A percentile compares a stretch with the other conserved stretches of the same genome.
phyloP scores from a whole-genome alignment of 2,797 vertebrate genomes.

The Euthynnus affinis region DNA sequence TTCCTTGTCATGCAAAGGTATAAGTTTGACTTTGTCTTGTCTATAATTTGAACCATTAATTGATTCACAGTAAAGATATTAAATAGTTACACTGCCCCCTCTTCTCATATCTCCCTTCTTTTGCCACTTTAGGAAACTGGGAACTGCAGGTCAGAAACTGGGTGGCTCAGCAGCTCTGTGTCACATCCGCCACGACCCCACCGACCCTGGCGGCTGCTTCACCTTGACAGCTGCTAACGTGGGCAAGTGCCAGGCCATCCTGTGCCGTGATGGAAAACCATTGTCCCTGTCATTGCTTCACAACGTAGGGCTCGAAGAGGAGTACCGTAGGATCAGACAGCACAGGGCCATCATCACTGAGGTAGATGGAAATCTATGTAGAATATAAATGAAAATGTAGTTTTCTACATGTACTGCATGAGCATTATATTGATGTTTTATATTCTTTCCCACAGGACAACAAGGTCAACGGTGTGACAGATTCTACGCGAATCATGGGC shows the following conservation, averaged over 20 bases:
- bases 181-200: conserved; percentile 96
- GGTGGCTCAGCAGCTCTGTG: conserved; percentile 97
- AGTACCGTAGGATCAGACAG: conserved; percentile 91
- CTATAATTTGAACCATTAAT: neutral
- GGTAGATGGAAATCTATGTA: conserved; percentile 76
- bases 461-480: conserved; percentile 98
- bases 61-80: neutral
- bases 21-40: neutral
- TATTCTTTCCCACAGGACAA: conserved; percentile 88
- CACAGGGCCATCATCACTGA: conserved; percentile 97
- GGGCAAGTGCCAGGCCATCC: conserved; percentile 95
- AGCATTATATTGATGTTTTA: conserved; percentile 1
- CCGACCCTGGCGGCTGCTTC: conserved; percentile 95
- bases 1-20: conserved; percentile 98
- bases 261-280: conserved; percentile 96
- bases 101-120: neutral
- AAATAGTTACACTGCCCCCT: neutral
- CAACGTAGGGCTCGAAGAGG: conserved; percentile 91
- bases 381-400: neutral
- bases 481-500: conserved; percentile 96
- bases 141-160: conserved; percentile 97
- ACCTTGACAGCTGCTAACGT: conserved; percentile 95
- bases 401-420: neutral
- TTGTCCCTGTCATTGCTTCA: conserved; percentile 93
- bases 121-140: conserved; percentile 90